These are phyloP conservation scores for Cabera pusaria DNA, from an alignment of 2,888 invertebrate genomes.

Conservation along the genomic window DNA sequence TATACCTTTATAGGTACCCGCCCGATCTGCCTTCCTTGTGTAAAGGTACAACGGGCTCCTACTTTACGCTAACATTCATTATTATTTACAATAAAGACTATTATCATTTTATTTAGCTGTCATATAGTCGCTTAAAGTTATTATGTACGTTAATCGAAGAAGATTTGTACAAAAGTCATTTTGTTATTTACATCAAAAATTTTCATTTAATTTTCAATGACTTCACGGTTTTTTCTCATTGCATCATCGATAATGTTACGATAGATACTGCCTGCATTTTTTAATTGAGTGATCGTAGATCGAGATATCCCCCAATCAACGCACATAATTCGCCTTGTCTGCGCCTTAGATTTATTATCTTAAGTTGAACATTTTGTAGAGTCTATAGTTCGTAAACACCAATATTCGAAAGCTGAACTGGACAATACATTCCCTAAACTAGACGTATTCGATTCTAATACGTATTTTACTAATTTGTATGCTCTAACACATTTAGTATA, in stretches of 20 bases:
- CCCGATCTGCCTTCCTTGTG: conserved; percentile 39
- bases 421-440: conserved; percentile 66
- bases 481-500: conserved; percentile 62
- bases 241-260: too few relatives aligned
- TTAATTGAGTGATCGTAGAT: too few relatives aligned
- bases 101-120: conserved; percentile 12
- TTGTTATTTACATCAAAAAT: too few relatives aligned
- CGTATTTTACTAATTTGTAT: conserved; percentile 62
- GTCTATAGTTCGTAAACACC: conserved; percentile 48
- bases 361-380: conserved; percentile 67
- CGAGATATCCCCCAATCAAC: too few relatives aligned
- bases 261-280: too few relatives aligned
- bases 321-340: too few relatives aligned
- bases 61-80: conserved; percentile 63
- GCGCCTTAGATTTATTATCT: conserved; percentile 29
- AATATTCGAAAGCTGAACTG: conserved; percentile 83
- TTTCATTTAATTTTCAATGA: too few relatives aligned
- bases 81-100: conserved; percentile 58
- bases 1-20: conserved; percentile 56
- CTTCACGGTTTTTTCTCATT: too few relatives aligned
- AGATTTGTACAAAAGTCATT: too few relatives aligned
- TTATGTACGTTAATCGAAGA: too few relatives aligned
- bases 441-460: conserved; percentile 63
- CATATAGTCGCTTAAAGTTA: conserved; percentile 3
- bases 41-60: conserved; percentile 39